These are phyloP conservation scores for Oryzias curvinotus DNA, from an alignment of 2,113 vertebrate genomes.

Conservation along the genomic window DNA sequence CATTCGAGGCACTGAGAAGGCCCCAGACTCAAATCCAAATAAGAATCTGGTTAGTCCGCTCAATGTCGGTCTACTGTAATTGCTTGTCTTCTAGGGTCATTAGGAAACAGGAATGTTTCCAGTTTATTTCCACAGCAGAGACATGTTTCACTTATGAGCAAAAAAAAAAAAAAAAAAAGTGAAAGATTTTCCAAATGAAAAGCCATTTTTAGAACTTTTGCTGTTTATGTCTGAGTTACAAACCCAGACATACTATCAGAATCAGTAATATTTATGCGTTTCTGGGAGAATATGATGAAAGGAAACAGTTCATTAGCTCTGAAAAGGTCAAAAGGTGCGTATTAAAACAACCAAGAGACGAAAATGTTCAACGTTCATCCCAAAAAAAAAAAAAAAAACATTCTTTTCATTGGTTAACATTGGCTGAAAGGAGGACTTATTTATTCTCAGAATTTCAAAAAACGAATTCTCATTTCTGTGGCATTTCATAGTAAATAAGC, in stretches of 20 bases:
- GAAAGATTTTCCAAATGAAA: slow-evolving; percentile 16
- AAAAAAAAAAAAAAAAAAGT: slow-evolving; percentile 14
- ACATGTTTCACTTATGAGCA: slow-evolving; percentile 7
- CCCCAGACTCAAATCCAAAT: slow-evolving; percentile 57
- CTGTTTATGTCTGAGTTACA: background rate
- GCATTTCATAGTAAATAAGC: slow-evolving; percentile 39
- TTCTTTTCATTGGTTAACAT: slow-evolving; percentile 9
- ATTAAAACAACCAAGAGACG: too few relatives aligned
- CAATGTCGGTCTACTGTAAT: slow-evolving; percentile 56
- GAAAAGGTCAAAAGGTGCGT: slow-evolving; percentile 10
- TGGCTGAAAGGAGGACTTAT: slow-evolving; percentile 8
- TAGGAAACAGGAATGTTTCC: slow-evolving; percentile 57
- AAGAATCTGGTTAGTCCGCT: slow-evolving; percentile 54
- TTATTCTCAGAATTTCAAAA: slow-evolving; percentile 41
- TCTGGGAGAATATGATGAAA: slow-evolving; percentile 25
- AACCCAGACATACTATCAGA: slow-evolving; percentile 17
- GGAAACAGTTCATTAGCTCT: slow-evolving; percentile 6
- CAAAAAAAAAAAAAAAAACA: too few relatives aligned
- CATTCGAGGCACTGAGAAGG: slow-evolving; percentile 20
- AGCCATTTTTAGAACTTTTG: background rate
- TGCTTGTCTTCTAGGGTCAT: slow-evolving; percentile 57
- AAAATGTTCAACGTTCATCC: too few relatives aligned
- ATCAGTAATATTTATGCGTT: background rate
- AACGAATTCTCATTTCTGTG: slow-evolving; percentile 41
- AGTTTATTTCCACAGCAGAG: slow-evolving; percentile 43